Base-by-base conservation (phyloP, 1,140 invertebrate genomes). In the Pseudoatta argentina region DNA sequence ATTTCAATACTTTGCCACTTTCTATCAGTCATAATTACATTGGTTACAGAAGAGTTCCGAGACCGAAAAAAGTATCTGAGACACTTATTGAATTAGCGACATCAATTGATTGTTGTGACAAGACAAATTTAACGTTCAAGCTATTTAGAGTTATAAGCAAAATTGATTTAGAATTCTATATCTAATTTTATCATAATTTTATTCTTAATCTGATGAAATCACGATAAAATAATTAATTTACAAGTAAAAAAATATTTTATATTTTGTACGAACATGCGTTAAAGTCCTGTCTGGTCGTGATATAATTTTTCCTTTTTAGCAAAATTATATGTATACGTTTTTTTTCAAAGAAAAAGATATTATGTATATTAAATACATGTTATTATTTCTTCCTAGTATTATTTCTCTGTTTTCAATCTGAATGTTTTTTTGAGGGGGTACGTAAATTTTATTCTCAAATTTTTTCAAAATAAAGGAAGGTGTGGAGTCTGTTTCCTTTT, bases 1-100 rank as follows among this genome's bases (percentile, higher is more conserved):
- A 78, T 51, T 78, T 78, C 44, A 66, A 78, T 78, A 10, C 10
- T 44, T 30, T 48, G 12, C 16, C 6, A n/a, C 27, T 51, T 77
- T 64, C 24, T 30, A 34, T 64, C 24, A 27, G 16, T 8, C 21
- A 34, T 18, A 63, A 61, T 77, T 30, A 21, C 21, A 18, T 44
- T 10, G 34, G 21, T 63, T 63, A 61, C 16, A 44, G 10, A 48
- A 59, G 27, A 27, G 55, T 7, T 76, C 1, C n/a, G n/a, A 76
- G 34, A 12, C 18, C 8, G 8, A 44, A 77, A 12, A 3, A 8
- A 51, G 0, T 44, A 48, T 27, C 5, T 27, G 39, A 44, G 57
- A 48, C 2, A 27, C 3, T 16, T 6, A 44, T 39, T 34, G 3
- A 59, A 39, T 75, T 59, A 59, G 8, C 3, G 6, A 24, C 4